Evolutionary conservation across 2,888 invertebrate genomes (phyloP), one percentile per base, ranked within the genome.

Genomic region (Heterodera filipjevi): DNA sequence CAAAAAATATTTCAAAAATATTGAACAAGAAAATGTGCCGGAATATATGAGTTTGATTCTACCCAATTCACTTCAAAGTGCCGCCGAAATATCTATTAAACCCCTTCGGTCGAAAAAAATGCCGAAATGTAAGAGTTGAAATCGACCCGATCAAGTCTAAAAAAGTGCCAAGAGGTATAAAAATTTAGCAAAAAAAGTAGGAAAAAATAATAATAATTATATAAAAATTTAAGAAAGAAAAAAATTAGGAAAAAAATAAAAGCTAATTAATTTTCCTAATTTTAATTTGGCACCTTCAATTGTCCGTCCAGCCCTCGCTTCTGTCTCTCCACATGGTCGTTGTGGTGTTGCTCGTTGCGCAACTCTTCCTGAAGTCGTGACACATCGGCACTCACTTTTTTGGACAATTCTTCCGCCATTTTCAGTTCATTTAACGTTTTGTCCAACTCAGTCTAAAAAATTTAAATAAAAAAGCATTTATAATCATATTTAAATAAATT

Each of bases 351-450:
- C 73, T 88, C 88, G 76, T 88, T 86, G 70, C 85, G 84, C 39
- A 99, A 94, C 90, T 99, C 98, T 91, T 99, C 99, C 85, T 97
- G 96, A 81, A 99, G 93, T 90, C 98, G 93, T 89, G 97, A 96
- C 87, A 98, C 97, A 91, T 99, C 98, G 88, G 95, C 95, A 59
- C 77, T 80, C 33, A 92, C 98, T 97, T 87, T 96, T 95, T 90
- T 97, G 88, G 95, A 95, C 92, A 95, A 95, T 92, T 99, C 99
- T 91, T 99, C 98, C 86, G 96, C 95, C 92, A 95, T 95, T 93
- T 96, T 96, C 91, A 98, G 95, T 92, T 98, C 98, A 92, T 95
- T 95, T 91, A 97, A 93, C 90, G 97, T 93, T 92, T 98, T 98
- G 91, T 99, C 98, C 90, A 99, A 93, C 91, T 99, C 98, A 90